These are phyloP conservation scores for Euphydryas editha DNA, from an alignment of 2,888 invertebrate genomes.

Conservation along the genomic window DNA sequence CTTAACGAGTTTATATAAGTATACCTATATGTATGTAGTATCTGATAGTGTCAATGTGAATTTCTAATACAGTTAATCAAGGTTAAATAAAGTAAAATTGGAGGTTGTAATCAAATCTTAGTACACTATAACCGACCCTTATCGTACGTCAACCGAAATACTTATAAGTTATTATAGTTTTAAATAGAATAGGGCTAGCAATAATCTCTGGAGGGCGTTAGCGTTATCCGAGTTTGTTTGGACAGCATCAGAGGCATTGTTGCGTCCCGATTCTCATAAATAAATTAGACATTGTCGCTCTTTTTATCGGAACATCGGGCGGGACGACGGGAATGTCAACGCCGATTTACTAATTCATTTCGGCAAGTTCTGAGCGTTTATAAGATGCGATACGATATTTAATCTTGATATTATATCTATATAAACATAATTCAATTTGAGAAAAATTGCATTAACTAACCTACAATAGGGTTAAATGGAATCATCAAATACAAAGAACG, in stretches of 20 bases:
- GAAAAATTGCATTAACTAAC: too few relatives aligned
- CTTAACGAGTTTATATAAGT: too few relatives aligned
- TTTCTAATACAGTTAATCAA: too few relatives aligned
- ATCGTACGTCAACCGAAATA: not conserved
- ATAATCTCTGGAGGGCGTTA: not conserved
- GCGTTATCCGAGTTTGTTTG: conserved; percentile 33
- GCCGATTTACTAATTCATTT: conserved; percentile 79
- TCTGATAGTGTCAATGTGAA: too few relatives aligned
- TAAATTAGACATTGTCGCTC: conserved; percentile 72
- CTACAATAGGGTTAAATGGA: too few relatives aligned
- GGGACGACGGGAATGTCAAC: conserved; percentile 69
- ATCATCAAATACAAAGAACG: too few relatives aligned
- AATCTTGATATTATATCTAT: not conserved
- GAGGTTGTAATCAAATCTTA: not conserved
- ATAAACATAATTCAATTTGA: too few relatives aligned
- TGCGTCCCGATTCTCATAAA: conserved; percentile 72
- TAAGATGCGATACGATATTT: conserved; percentile 50
- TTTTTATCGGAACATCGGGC: conserved; percentile 58
- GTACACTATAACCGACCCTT: not conserved
- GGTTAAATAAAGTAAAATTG: too few relatives aligned
- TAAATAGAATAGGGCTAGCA: conserved; percentile 17
- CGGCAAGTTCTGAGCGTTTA: conserved; percentile 58
- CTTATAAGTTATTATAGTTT: not conserved
- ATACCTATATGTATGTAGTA: too few relatives aligned
- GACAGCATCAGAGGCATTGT: conserved; percentile 27